Conservation (phyloP, 2,888 invertebrate genomes). For the Erebia ligea region DNA sequence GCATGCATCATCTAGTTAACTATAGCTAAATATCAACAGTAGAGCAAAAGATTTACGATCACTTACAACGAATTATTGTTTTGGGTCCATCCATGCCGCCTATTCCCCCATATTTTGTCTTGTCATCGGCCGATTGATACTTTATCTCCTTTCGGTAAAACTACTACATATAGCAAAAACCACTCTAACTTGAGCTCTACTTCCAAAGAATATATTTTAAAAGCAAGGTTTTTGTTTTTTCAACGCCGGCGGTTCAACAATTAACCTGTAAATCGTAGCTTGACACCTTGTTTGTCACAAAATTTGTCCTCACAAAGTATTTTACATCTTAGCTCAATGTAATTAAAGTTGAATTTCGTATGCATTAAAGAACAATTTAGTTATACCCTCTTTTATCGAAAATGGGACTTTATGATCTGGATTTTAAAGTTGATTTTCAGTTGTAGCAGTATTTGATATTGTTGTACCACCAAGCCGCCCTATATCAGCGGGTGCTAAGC, state of each 20-base stretch:
- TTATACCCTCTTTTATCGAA: neutral
- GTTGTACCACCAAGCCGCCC: constrained; percentile 51
- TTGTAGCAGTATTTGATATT: neutral
- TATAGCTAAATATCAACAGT: neutral
- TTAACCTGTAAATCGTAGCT: constrained; percentile 68
- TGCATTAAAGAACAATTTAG: neutral
- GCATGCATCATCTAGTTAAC: too few species aligned
- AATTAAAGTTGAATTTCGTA: constrained; percentile 35
- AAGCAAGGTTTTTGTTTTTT: constrained; percentile 24
- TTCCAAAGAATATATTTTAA: constrained; percentile 32
- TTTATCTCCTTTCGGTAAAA: constrained; percentile 34
- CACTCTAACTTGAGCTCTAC: constrained; percentile 40
- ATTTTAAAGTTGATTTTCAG: constrained; percentile 7
- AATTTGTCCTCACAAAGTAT: constrained; percentile 35
- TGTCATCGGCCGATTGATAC: constrained; percentile 41
- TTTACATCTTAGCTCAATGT: constrained; percentile 25
- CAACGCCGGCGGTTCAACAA: constrained; percentile 63
- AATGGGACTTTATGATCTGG: rapidly evolving
- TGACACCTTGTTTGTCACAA: constrained; percentile 59
- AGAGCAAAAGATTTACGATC: constrained; percentile 25
- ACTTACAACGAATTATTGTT: constrained; percentile 32
- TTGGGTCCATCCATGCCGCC: constrained; percentile 27
- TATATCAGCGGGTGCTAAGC: constrained; percentile 60
- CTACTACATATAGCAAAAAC: neutral
- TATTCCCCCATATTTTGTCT: constrained; percentile 27